Conservation (phyloP, 2,888 invertebrate genomes). For the Diaperis boleti region DNA sequence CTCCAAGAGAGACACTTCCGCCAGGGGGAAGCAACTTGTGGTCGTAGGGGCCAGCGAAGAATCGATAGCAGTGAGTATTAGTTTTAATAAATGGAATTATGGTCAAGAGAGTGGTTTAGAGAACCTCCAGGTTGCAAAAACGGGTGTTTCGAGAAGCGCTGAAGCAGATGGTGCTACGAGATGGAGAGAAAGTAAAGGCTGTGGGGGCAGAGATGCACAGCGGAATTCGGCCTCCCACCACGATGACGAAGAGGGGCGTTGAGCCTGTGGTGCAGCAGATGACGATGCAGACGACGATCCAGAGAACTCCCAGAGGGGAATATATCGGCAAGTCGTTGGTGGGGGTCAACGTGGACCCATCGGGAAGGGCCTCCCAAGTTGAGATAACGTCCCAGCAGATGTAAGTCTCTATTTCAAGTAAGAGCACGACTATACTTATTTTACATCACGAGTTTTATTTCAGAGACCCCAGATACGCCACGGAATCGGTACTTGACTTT, state of each 20-base stretch:
- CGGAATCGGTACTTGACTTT: constrained; percentile 28
- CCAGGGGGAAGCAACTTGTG: background rate
- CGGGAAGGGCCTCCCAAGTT: constrained; percentile 47
- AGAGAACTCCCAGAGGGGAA: constrained; percentile 54
- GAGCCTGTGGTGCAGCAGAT: constrained; percentile 50
- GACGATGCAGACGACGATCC: constrained; percentile 55
- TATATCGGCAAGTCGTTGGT: constrained; percentile 50
- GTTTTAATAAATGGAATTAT: background rate
- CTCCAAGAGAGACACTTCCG: no score
- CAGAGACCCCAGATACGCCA: constrained; percentile 44
- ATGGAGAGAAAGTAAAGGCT: constrained; percentile 4
- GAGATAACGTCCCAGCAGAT: constrained; percentile 55
- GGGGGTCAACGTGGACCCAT: constrained; percentile 48
- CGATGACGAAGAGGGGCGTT: constrained; percentile 12
- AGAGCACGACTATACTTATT: constrained; percentile 42
- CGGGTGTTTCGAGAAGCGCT: constrained; percentile 22
- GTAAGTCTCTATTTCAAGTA: constrained; percentile 48
- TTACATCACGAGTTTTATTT: constrained; percentile 31
- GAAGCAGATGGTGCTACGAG: background rate
- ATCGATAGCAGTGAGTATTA: background rate
- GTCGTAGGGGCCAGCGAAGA: background rate
- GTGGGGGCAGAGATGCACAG: no score
- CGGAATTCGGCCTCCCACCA: background rate
- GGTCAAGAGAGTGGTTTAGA: constrained; percentile 1
- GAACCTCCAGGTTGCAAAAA: constrained; percentile 23